Evolutionary conservation across 2,113 vertebrate species (phyloP).

Genomic region (Fulica atra): DNA sequence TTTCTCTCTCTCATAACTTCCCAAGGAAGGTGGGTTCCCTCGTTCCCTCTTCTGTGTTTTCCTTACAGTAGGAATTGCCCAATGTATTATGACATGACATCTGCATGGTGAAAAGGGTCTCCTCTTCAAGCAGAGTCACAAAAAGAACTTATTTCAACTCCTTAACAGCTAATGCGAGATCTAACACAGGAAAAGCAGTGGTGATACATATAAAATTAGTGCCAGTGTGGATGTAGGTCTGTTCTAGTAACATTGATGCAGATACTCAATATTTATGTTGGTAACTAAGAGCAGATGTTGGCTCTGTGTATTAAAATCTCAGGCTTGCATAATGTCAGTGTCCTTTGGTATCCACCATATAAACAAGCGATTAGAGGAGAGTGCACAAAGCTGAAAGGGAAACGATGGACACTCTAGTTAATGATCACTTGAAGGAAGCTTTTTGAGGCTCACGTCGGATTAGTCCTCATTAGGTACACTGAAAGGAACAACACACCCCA

Average conservation of each 20-base stretch:
- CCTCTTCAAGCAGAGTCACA: neutral
- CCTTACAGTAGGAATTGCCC: neutral
- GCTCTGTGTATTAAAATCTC: neutral
- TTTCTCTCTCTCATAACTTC: neutral
- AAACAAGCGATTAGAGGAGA: neutral
- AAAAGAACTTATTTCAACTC: neutral
- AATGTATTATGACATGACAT: neutral
- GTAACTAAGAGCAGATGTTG: neutral
- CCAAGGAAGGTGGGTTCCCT: neutral
- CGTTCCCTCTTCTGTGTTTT: neutral
- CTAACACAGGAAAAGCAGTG: neutral
- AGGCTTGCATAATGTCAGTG: neutral
- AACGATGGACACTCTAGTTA: neutral
- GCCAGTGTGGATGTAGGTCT: neutral
- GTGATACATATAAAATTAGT: no score
- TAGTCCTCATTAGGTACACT: neutral
- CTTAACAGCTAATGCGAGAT: neutral
- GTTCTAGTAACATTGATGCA: neutral
- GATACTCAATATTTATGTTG: neutral
- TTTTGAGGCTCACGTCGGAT: neutral
- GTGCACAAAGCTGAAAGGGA: neutral
- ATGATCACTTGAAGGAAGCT: neutral
- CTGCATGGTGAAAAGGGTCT: neutral
- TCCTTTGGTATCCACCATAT: neutral
- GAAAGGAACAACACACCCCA: neutral